Conservation (phyloP, 2,888 invertebrate species). For the Dorcus hopei region DNA sequence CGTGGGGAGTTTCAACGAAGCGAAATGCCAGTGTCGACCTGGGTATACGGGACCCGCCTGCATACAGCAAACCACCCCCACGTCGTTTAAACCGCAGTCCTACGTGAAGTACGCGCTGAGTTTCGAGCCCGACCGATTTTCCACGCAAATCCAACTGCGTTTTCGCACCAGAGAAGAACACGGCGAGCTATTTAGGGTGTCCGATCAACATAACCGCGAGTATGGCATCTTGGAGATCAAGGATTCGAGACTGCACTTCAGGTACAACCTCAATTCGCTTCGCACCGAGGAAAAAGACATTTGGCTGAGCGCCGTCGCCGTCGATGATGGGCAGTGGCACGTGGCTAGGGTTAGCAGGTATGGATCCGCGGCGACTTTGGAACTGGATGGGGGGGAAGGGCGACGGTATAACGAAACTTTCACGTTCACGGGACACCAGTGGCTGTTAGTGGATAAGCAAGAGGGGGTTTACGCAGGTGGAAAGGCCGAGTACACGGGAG, state of each 20-base stretch:
- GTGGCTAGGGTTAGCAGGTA: constrained; percentile 87
- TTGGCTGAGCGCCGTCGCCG: constrained; percentile 84
- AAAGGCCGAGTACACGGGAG: constrained; percentile 92
- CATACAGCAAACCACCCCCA: constrained; percentile 80
- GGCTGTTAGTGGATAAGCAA: constrained; percentile 89
- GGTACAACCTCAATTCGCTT: constrained; percentile 88
- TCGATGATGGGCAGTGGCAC: constrained; percentile 97
- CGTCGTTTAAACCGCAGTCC: constrained; percentile 89
- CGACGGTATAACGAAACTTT: constrained; percentile 90
- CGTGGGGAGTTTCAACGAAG: constrained; percentile 84
- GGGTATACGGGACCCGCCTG: constrained; percentile 93
- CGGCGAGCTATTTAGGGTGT: constrained; percentile 90
- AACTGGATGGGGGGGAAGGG: constrained; percentile 94
- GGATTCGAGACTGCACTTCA: constrained; percentile 84
- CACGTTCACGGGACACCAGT: constrained; percentile 85
- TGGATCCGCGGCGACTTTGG: constrained; percentile 88
- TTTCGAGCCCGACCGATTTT: constrained; percentile 89
- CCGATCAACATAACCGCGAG: constrained; percentile 90
- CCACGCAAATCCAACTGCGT: constrained; percentile 87
- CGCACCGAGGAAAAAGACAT: constrained; percentile 88
- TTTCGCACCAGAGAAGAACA: constrained; percentile 92
- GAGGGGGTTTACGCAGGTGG: constrained; percentile 95
- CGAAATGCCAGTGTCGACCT: constrained; percentile 90
- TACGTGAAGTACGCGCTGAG: constrained; percentile 96
- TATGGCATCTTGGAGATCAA: constrained; percentile 90